A percentile compares a stretch with the other conserved stretches of the same genome.
These are phyloP conservation scores for Pipra filicauda DNA, from an alignment of 2,113 vertebrate genomes.

Conservation along the genomic window DNA sequence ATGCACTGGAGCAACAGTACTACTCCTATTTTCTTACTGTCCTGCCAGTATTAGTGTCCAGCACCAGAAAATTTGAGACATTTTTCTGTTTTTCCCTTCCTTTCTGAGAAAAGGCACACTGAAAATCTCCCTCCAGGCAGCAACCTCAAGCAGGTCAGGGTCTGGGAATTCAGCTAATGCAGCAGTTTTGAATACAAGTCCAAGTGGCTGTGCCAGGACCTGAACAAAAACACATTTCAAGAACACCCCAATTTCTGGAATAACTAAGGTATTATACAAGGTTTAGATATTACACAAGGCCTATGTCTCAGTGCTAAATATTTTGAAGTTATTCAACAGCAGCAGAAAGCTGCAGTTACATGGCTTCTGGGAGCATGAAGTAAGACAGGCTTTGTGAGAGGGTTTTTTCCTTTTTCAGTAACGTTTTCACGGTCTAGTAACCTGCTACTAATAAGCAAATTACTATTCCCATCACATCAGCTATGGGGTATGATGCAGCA, in stretches of 20 bases:
- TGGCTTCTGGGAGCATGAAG: neutral
- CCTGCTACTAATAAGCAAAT: neutral
- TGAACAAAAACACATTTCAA: constrained; percentile 67
- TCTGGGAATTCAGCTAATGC: constrained; percentile 51
- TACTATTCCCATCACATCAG: neutral
- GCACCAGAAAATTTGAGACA: constrained; percentile 13
- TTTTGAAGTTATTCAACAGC: neutral
- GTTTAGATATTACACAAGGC: neutral
- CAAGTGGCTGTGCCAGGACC: constrained; percentile 30
- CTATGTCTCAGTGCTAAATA: neutral
- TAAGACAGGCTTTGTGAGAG: neutral
- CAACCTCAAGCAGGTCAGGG: constrained; percentile 56
- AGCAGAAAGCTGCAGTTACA: neutral
- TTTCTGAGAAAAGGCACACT: constrained; percentile 1
- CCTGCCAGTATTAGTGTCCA: constrained; percentile 37
- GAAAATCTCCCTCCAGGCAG: neutral
- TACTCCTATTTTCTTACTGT: constrained; percentile 53
- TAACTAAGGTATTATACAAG: constrained; percentile 6
- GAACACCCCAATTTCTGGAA: constrained; percentile 19
- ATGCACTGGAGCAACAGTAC: constrained; percentile 10
- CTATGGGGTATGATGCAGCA: neutral
- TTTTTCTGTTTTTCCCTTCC: neutral
- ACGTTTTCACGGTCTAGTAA: neutral
- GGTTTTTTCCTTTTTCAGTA: neutral
- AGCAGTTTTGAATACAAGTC: constrained; percentile 43